These are phyloP conservation scores for Sebastes itinus DNA, from an alignment of 2,797 vertebrate genomes.

Conservation along the genomic window DNA sequence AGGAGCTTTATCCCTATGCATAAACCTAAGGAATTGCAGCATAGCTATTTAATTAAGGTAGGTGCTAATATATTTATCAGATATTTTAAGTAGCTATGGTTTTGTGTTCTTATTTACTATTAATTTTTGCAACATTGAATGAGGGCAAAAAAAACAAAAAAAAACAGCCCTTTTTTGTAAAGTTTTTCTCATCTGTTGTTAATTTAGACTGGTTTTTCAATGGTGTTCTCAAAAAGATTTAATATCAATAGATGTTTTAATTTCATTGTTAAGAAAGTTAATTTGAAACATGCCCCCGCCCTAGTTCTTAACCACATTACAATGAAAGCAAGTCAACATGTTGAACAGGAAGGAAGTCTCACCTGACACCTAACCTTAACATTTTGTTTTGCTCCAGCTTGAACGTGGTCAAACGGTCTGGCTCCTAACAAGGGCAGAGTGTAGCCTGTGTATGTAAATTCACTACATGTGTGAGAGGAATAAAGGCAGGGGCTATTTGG, in stretches of 20 bases:
- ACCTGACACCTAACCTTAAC: conserved; percentile 77
- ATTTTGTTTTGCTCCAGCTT: conserved; percentile 76
- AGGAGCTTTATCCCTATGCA: conserved; percentile 82
- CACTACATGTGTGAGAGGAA: conserved; percentile 82
- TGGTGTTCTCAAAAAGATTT: background rate
- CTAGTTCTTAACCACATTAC: conserved; percentile 32
- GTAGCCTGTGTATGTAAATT: conserved; percentile 80
- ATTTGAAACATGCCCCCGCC: conserved; percentile 27
- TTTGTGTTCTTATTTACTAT: conserved; percentile 48
- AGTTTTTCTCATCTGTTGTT: background rate
- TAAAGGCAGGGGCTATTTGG: conserved; percentile 79
- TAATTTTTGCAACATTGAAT: background rate
- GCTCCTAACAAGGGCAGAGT: conserved; percentile 76
- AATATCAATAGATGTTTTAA: background rate
- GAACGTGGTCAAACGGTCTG: conserved; percentile 76
- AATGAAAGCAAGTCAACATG: conserved; percentile 65
- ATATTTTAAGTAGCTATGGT: conserved; percentile 66
- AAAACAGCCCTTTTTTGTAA: background rate
- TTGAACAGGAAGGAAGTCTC: conserved; percentile 72
- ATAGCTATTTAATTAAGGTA: conserved; percentile 87
- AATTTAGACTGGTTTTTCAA: background rate
- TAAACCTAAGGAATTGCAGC: conserved; percentile 83
- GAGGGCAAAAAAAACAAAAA: background rate
- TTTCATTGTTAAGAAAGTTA: background rate
- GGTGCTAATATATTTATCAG: conserved; percentile 87